Conservation (phyloP, 1,140 invertebrate species). For the Planococcus citri region DNA sequence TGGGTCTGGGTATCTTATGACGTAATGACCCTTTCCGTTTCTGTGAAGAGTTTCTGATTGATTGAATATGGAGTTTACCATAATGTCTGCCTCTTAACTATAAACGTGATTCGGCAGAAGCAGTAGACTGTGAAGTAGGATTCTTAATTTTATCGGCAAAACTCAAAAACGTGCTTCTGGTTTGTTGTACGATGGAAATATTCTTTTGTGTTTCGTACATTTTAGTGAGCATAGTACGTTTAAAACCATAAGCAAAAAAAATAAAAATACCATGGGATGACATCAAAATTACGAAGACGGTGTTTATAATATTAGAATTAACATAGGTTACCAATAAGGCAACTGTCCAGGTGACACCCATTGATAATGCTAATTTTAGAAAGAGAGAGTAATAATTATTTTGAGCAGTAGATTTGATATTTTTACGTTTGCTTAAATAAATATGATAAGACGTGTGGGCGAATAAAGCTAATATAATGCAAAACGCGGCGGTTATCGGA, state of each 20-base stretch:
- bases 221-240: neutral
- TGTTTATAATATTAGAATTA: conserved; percentile 36
- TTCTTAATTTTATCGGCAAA: too few relatives aligned
- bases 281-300: conserved; percentile 43
- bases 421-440: conserved; percentile 34
- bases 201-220: too few relatives aligned
- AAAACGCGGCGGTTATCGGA: conserved; percentile 39
- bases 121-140: too few relatives aligned
- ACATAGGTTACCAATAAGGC: conserved; percentile 39
- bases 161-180: too few relatives aligned
- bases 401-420: conserved; percentile 31
- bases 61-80: too few relatives aligned
- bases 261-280: conserved; percentile 47
- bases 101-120: too few relatives aligned
- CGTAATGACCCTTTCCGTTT: too few relatives aligned
- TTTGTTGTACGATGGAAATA: too few relatives aligned
- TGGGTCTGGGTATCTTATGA: too few relatives aligned
- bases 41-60: too few relatives aligned
- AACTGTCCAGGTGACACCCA: conserved; percentile 43
- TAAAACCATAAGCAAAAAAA: conserved; percentile 38
- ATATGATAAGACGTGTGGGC: conserved; percentile 40
- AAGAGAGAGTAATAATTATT: conserved; percentile 35
- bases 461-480: conserved; percentile 41
- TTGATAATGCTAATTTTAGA: conserved; percentile 40
- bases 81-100: too few relatives aligned